Evolutionary conservation across 2,113 vertebrate genomes (phyloP).

Genomic region (Chaetorhynchus papuensis): DNA sequence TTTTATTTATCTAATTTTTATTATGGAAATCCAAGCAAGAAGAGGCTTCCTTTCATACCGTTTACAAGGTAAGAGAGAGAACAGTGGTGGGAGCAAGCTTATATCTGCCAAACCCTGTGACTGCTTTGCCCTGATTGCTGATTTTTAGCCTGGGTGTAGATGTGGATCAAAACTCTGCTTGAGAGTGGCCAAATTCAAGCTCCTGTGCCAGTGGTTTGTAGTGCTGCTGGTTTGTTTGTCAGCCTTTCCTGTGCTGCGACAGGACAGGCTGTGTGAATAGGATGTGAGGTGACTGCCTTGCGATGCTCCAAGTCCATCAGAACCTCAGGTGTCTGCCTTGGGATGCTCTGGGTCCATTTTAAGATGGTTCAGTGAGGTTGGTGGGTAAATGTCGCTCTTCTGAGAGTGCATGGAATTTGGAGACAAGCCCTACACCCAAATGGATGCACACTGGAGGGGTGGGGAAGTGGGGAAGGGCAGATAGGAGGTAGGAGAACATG

Average conservation of each 20-base stretch:
- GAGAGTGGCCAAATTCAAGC: neutral
- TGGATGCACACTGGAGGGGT: rapidly evolving
- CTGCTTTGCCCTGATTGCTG: neutral
- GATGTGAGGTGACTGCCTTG: neutral
- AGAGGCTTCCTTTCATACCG: neutral
- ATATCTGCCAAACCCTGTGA: neutral
- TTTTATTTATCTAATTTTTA: neutral
- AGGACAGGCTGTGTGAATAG: neutral
- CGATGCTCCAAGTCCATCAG: neutral
- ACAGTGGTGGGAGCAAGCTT: neutral
- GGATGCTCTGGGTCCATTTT: neutral
- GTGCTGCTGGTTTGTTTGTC: neutral
- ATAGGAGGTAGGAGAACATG: neutral
- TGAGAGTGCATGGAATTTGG: neutral
- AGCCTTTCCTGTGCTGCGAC: neutral
- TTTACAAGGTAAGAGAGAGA: neutral
- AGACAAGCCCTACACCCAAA: neutral
- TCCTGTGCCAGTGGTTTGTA: neutral
- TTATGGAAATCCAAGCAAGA: neutral
- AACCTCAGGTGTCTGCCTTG: neutral
- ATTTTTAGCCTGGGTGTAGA: neutral
- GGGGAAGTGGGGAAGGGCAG: neutral
- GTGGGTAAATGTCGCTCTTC: neutral
- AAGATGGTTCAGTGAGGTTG: neutral
- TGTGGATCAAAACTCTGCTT: neutral